Evolutionary conservation across 2,113 vertebrate species (phyloP).

Genomic region (Phoxinus phoxinus): DNA sequence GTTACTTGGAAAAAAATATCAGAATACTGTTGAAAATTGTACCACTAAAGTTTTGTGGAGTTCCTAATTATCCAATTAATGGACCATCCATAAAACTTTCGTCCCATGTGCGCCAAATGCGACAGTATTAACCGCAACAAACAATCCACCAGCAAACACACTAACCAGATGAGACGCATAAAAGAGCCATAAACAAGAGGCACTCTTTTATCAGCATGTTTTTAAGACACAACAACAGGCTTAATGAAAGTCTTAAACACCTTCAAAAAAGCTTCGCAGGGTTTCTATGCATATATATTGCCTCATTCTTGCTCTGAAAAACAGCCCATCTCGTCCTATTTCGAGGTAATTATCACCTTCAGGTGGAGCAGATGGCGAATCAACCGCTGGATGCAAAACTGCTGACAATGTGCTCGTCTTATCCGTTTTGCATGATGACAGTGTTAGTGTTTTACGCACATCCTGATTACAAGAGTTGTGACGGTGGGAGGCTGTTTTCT

Average conservation of each 20-base stretch:
- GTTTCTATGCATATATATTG: slow-evolving; percentile 53
- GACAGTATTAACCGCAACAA: background rate
- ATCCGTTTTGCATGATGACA: slow-evolving; percentile 57
- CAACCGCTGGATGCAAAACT: slow-evolving; percentile 36
- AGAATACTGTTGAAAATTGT: no score
- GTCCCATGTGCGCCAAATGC: background rate
- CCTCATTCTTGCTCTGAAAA: slow-evolving; percentile 42
- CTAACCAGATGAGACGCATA: background rate
- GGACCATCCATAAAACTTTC: background rate
- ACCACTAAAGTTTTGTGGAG: background rate
- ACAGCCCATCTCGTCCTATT: slow-evolving; percentile 41
- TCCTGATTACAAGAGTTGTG: slow-evolving; percentile 59
- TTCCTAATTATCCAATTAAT: background rate
- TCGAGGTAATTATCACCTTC: slow-evolving; percentile 53
- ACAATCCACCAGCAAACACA: background rate
- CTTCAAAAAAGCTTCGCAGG: slow-evolving; percentile 22
- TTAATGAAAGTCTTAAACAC: slow-evolving; percentile 55
- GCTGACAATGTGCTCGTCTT: slow-evolving; percentile 48
- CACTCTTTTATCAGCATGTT: background rate
- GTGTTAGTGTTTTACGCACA: slow-evolving; percentile 57
- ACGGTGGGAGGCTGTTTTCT: slow-evolving; percentile 40
- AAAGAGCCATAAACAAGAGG: slow-evolving; percentile 21
- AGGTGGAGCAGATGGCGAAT: slow-evolving; percentile 32
- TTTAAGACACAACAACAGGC: slow-evolving; percentile 27
- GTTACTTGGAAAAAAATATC: no score